A percentile compares a stretch with the other conserved stretches of the same genome.
phyloP scores from a whole-genome alignment of 2,888 invertebrate genomes.

The Pammene fasciana region DNA sequence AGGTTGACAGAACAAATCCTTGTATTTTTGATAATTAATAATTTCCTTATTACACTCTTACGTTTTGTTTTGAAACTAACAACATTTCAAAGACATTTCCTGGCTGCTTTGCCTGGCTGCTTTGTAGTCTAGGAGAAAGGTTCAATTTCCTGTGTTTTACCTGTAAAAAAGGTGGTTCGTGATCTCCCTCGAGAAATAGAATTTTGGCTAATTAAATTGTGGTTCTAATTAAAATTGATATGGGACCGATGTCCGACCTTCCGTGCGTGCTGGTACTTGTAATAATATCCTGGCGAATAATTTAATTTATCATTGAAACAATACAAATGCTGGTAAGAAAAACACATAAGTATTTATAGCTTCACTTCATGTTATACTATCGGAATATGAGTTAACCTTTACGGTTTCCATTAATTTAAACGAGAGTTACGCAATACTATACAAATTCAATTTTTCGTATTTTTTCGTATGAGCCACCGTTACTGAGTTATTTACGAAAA shows the following conservation, averaged over 20 bases:
- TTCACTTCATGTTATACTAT: no score
- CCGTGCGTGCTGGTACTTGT: neutral
- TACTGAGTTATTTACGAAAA: no score
- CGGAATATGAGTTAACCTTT: no score
- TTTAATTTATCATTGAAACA: no score
- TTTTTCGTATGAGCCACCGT: no score
- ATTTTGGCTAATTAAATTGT: slow-evolving; percentile 33
- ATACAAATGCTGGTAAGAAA: no score
- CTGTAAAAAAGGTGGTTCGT: neutral
- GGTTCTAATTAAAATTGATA: slow-evolving; percentile 28
- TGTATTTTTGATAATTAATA: slow-evolving; percentile 24
- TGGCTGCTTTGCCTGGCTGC: neutral
- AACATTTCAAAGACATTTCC: neutral
- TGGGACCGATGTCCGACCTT: slow-evolving; percentile 1
- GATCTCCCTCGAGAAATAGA: slow-evolving; percentile 20
- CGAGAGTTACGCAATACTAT: no score
- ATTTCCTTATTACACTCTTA: slow-evolving; percentile 9
- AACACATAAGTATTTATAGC: no score
- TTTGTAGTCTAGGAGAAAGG: neutral
- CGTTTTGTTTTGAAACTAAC: neutral
- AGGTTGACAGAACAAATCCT: slow-evolving; percentile 2
- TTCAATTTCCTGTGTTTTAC: neutral
- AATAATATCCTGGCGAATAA: no score
- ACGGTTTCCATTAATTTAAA: no score
- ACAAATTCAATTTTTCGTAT: no score